A percentile compares a stretch with the other conserved stretches of the same genome.
Conservation (phyloP, 2,888 invertebrate species). For the Himalopsyche anomala region DNA sequence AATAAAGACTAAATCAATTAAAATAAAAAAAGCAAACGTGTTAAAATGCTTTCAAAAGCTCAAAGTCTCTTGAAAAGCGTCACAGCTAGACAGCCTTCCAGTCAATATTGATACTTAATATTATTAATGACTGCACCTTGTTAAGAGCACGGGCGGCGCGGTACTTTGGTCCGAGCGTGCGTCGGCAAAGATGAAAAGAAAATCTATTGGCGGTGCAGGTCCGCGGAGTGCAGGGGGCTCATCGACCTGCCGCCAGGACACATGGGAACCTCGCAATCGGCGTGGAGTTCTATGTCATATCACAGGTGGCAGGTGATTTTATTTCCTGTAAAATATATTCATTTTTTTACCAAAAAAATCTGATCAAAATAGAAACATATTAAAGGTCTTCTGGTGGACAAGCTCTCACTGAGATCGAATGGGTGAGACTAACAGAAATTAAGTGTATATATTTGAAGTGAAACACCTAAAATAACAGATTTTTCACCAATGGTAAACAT, state of each 20-base stretch:
- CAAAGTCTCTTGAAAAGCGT: neutral
- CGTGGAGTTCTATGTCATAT: conserved; percentile 24
- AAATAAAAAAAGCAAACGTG: neutral
- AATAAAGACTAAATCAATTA: no score
- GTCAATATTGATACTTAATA: conserved; percentile 42
- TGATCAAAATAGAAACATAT: no score
- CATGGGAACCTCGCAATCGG: conserved; percentile 39
- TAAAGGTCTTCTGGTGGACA: no score
- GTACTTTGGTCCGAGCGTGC: conserved; percentile 40
- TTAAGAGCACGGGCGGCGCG: conserved; percentile 32
- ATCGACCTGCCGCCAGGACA: conserved; percentile 40
- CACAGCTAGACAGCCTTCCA: neutral
- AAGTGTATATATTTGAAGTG: no score
- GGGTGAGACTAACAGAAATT: no score
- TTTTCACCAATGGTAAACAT: no score
- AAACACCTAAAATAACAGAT: no score
- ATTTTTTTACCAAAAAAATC: neutral
- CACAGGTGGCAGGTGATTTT: conserved; percentile 31
- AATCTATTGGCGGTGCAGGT: conserved; percentile 37
- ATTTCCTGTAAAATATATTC: neutral
- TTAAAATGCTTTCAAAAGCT: neutral
- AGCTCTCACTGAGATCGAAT: no score
- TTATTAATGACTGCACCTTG: conserved; percentile 43
- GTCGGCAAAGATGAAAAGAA: conserved; percentile 35
- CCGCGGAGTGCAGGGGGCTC: conserved; percentile 3